Percentiles rank a stretch among this genome's conserved stretches.
phyloP scores from a whole-genome alignment of 2,113 vertebrate genomes.

The Lichenostomus cassidix region DNA sequence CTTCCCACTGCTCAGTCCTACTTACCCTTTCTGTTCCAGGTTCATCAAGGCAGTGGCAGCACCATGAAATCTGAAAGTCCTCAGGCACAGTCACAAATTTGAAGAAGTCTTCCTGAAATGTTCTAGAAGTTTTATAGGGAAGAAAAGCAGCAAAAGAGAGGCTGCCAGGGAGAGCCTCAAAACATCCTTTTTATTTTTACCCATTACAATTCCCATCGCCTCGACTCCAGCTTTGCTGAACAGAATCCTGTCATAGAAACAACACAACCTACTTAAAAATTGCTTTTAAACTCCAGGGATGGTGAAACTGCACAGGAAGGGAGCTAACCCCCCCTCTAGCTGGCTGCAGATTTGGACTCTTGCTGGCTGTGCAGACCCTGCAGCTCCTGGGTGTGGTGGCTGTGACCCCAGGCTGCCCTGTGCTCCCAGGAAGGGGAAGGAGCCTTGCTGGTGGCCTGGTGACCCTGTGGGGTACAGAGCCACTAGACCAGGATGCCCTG shows the following conservation, averaged over 20 bases:
- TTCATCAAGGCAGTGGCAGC: not conserved
- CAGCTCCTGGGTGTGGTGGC: not conserved
- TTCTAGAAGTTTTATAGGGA: not conserved
- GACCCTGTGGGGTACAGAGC: not conserved
- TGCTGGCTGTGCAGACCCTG: not conserved
- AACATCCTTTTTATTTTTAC: not conserved
- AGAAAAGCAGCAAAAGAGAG: not conserved
- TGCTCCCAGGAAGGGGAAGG: not conserved
- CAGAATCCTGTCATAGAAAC: not conserved
- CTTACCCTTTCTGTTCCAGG: not conserved
- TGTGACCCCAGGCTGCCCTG: fast-evolving
- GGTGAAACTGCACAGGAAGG: not conserved
- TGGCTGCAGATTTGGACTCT: not conserved
- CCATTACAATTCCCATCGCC: not conserved
- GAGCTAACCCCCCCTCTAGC: not conserved
- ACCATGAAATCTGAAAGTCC: not conserved
- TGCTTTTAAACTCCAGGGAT: not conserved
- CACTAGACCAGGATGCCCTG: fast-evolving
- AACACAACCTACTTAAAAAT: not conserved
- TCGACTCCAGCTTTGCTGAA: not conserved
- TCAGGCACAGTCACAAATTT: not conserved
- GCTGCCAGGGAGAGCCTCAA: not conserved
- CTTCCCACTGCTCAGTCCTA: not conserved
- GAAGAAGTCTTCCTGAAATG: not conserved
- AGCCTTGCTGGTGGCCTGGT: not conserved